These are phyloP conservation scores for Pogoniulus pusillus DNA, from an alignment of 2,797 vertebrate genomes.

Conservation along the genomic window DNA sequence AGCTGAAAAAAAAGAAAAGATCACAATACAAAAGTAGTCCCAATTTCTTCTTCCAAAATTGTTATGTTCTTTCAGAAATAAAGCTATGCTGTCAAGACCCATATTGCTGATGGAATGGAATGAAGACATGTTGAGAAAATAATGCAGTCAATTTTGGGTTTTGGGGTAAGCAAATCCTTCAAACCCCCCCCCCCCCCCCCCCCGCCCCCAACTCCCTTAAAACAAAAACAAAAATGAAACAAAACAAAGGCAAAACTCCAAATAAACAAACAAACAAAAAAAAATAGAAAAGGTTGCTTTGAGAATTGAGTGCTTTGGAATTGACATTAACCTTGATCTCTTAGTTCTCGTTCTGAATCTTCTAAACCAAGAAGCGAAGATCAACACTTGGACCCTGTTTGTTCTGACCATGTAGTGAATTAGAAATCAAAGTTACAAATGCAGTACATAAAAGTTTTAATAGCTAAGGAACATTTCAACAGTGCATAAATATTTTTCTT, in stretches of 20 bases:
- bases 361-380: not conserved
- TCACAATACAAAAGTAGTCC: not conserved
- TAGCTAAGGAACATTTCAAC: not conserved
- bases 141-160: rapidly evolving
- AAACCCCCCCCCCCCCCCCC: too few species aligned
- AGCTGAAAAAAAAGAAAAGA: not conserved
- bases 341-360: not conserved
- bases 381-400: not conserved
- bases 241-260: too few species aligned
- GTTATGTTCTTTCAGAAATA: not conserved
- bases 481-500: not conserved
- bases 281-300: too few species aligned
- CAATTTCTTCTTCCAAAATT: not conserved
- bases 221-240: too few species aligned
- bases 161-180: too few species aligned
- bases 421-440: not conserved
- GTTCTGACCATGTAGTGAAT: not conserved
- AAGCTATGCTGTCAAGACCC: rapidly evolving
- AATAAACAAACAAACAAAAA: too few species aligned
- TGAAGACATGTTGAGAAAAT: not conserved
- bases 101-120: not conserved
- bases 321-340: not conserved
- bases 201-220: too few species aligned
- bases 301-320: not conserved
- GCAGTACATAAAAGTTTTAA: not conserved